Conservation (phyloP, 1,140 invertebrate species). For the Aradophagus sp. region DNA sequence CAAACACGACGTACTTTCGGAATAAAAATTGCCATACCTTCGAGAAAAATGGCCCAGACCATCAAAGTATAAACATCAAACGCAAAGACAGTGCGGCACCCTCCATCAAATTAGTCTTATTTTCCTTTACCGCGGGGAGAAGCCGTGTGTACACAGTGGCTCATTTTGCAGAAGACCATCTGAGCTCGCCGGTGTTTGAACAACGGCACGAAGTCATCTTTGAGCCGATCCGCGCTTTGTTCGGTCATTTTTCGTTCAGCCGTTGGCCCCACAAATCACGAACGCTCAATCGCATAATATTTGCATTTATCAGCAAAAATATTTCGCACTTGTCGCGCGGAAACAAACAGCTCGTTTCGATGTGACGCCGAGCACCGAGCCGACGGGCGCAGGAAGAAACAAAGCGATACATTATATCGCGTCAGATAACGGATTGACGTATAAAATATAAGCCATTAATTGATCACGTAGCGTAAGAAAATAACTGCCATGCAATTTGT, state of each 20-base stretch:
- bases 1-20: slow-evolving; percentile 27
- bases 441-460: too few species aligned
- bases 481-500: too few species aligned
- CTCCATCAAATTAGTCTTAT: slow-evolving; percentile 55
- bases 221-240: slow-evolving; percentile 28
- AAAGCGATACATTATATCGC: too few species aligned
- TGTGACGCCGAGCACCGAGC: too few species aligned
- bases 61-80: slow-evolving; percentile 43
- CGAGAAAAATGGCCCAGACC: slow-evolving; percentile 34
- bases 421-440: too few species aligned
- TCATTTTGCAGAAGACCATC: slow-evolving; percentile 65
- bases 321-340: too few species aligned
- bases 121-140: slow-evolving; percentile 48
- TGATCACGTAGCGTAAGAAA: too few species aligned
- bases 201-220: slow-evolving; percentile 46
- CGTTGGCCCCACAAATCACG: slow-evolving; percentile 19
- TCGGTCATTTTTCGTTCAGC: slow-evolving; percentile 33
- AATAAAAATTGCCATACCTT: slow-evolving; percentile 41
- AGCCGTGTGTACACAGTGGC: slow-evolving; percentile 65
- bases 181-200: slow-evolving; percentile 65
- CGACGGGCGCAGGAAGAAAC: too few species aligned
- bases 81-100: slow-evolving; percentile 39
- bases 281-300: slow-evolving; percentile 23
- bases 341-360: too few species aligned
- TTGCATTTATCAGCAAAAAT: slow-evolving; percentile 25